phyloP scores from a whole-genome alignment of 2,113 vertebrate species.

The Albula goreensis region DNA sequence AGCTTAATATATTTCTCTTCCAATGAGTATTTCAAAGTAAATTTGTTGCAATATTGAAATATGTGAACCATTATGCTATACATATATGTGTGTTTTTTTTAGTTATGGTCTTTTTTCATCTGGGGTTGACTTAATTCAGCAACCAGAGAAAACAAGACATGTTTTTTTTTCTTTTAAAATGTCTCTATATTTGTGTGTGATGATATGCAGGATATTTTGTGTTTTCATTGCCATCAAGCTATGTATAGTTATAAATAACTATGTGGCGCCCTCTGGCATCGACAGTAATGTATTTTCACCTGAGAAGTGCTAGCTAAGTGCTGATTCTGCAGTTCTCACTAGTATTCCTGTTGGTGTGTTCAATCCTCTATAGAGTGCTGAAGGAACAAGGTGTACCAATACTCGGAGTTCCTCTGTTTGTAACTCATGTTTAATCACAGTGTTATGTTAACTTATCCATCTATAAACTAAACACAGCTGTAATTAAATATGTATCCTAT shows the following conservation, averaged over 20 bases:
- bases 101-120: slow-evolving; percentile 17
- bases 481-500: slow-evolving; percentile 53
- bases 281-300: slow-evolving; percentile 28
- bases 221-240: slow-evolving; percentile 39
- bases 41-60: slow-evolving; percentile 31
- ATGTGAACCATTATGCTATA: slow-evolving; percentile 16
- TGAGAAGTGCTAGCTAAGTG: slow-evolving; percentile 25
- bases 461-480: slow-evolving; percentile 50
- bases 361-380: slow-evolving; percentile 30
- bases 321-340: slow-evolving; percentile 29
- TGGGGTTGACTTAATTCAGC: slow-evolving; percentile 14
- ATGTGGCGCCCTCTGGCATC: slow-evolving; percentile 33
- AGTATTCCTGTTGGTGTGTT: slow-evolving; percentile 34
- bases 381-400: slow-evolving; percentile 33
- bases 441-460: slow-evolving; percentile 46
- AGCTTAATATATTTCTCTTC: slow-evolving; percentile 36
- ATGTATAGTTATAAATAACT: slow-evolving; percentile 32
- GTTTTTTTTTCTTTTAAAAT: slow-evolving; percentile 16
- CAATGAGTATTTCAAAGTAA: slow-evolving; percentile 17
- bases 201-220: slow-evolving; percentile 32
- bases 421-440: slow-evolving; percentile 45
- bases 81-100: slow-evolving; percentile 6
- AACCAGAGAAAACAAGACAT: background rate
- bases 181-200: slow-evolving; percentile 29
- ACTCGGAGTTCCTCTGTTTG: slow-evolving; percentile 38